Conservation (phyloP, 1,140 invertebrate genomes). For the Brachionus asplanchnoidis region DNA sequence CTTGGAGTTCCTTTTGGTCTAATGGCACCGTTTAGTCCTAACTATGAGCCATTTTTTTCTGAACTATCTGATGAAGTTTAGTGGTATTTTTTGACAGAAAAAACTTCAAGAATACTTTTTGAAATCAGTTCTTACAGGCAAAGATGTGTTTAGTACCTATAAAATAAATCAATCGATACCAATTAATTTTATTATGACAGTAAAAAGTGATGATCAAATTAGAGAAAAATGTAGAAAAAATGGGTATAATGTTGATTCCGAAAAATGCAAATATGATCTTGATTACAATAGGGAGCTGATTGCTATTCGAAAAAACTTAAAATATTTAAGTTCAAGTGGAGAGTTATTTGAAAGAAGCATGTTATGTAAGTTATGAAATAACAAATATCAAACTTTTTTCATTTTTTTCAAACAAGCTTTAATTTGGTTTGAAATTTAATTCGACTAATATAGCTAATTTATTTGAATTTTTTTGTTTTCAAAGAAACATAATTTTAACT, state of each 20-base stretch:
- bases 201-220: slow-evolving; percentile 34
- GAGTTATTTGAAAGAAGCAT: neutral
- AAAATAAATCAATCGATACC: slow-evolving; percentile 26
- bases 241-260: neutral
- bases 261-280: slow-evolving; percentile 19
- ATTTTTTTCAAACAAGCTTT: neutral
- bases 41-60: neutral
- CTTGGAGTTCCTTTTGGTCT: slow-evolving; percentile 18
- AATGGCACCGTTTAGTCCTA: neutral
- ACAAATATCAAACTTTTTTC: too few relatives aligned
- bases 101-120: slow-evolving; percentile 35
- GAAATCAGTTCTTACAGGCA: neutral
- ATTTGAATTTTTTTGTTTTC: neutral
- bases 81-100: slow-evolving; percentile 34
- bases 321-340: neutral
- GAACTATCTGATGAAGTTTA: slow-evolving; percentile 2
- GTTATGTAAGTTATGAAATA: neutral
- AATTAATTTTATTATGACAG: slow-evolving; percentile 9
- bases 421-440: neutral
- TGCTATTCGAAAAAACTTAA: neutral
- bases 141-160: neutral
- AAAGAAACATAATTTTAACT: neutral
- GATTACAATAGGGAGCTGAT: neutral
- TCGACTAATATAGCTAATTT: neutral
- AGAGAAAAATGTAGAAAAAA: neutral